These are phyloP conservation scores for Napeogenes sylphis DNA, from an alignment of 2,888 invertebrate species.

Conservation along the genomic window DNA sequence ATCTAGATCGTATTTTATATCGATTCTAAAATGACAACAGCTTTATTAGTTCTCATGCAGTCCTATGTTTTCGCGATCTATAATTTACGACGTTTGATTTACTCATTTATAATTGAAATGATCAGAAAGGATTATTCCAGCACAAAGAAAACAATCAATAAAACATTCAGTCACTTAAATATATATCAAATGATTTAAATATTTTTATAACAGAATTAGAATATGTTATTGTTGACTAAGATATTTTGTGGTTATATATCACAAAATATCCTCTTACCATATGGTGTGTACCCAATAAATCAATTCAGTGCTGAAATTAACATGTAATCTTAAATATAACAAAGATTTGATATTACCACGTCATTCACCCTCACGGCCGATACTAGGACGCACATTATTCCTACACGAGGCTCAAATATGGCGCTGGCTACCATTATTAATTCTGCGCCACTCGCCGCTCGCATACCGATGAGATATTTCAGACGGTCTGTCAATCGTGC, in stretches of 20 bases:
- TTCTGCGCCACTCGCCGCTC: conserved; percentile 22
- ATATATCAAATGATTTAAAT: no score
- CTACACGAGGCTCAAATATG: conserved; percentile 10
- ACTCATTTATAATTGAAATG: neutral
- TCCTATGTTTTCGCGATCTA: neutral
- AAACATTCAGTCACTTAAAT: no score
- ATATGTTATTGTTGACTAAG: no score
- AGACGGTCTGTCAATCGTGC: conserved; percentile 49
- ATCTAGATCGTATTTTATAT: neutral
- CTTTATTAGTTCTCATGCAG: conserved; percentile 3
- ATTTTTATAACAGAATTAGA: no score
- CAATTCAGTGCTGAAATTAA: no score
- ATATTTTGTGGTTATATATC: no score
- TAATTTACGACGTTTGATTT: neutral
- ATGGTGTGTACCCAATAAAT: no score
- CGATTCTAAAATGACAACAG: neutral
- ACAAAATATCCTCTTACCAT: no score
- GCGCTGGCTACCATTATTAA: conserved; percentile 8
- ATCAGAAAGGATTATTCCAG: neutral
- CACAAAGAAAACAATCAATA: no score
- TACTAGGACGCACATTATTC: conserved; percentile 6
- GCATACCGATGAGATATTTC: conserved; percentile 62
- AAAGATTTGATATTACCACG: conserved; percentile 4
- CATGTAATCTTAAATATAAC: neutral
- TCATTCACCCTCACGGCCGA: conserved; percentile 2